Conservation (phyloP, 2,888 invertebrate species). For the Osedax fenrisi region DNA sequence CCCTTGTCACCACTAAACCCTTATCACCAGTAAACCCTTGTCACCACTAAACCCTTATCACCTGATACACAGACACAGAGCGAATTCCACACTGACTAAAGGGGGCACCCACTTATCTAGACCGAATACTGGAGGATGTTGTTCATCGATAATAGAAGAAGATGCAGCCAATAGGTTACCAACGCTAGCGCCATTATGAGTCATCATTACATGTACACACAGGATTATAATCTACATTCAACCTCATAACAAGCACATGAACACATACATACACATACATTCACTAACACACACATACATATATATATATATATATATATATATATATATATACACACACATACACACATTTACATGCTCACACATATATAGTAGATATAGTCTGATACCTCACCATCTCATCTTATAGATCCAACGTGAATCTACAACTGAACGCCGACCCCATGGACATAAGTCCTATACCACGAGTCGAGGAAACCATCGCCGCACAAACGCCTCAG, state of each 20-base stretch:
- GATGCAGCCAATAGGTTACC: not conserved
- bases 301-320: not conserved
- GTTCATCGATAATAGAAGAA: slow-evolving; percentile 26
- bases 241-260: no score
- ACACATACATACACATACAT: no score
- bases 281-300: no score
- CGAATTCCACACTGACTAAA: slow-evolving; percentile 45
- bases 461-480: not conserved
- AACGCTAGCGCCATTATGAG: no score
- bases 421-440: not conserved
- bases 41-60: not conserved
- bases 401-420: not conserved
- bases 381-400: no score
- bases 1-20: no score
- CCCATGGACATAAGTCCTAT: not conserved
- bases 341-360: no score
- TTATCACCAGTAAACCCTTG: no score
- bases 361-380: no score
- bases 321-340: not conserved
- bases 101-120: slow-evolving; percentile 38
- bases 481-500: no score
- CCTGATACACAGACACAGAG: slow-evolving; percentile 40
- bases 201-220: no score
- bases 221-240: no score
- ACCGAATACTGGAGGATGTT: slow-evolving; percentile 30